Base-by-base conservation (phyloP, 92 coral and sea anemone genomes). In the Actinostola sp. region DNA sequence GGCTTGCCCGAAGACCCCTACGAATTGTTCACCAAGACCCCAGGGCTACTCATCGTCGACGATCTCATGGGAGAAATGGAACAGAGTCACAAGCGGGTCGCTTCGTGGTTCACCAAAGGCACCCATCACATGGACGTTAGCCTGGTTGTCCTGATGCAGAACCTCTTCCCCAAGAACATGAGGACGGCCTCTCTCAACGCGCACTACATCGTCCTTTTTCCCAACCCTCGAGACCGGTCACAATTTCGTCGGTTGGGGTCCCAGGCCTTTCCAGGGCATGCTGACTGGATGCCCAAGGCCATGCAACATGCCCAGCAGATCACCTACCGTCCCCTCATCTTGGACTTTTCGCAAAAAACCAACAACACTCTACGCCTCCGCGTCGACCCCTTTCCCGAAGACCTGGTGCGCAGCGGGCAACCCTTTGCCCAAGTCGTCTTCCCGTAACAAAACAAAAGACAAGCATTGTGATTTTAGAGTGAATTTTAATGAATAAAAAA, bases 191-290 rank as follows among this genome's bases (percentile, higher is more conserved):
- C 62, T 0, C 25, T 76, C 4, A 76, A 50, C 28, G n/a, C 53
- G 1, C 72, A 63, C 20, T 23, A 33, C 27, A 6, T 76, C 1
- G 73, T 76, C 0, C 0, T 76, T 6, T 76, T 76, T 29, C 43
- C 29, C 21, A 35, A 61, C 25, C 78, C 72, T 13, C 49, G 82
- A 13, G 88, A 82, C 42, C 57, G 32, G 32, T 13, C 65, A 1
- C 73, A 67, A 19, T 26, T 76, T 20, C 43, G 14, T 1, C 72
- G 50, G 20, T 66, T 82, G 21, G 55, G 23, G 0, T 0, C 36
- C 20, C 88, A 82, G 50, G 39, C 67, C 28, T 75, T 45, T 35
- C 88, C 88, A 8, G 70, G 67, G 4, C 14, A 62, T 0, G 11
- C 26, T 1, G 55, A 44, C 13, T 63, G 45, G 27, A n/a, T 82